Conservation (phyloP, 2,797 vertebrate genomes). For the Arctocebus calabarensis region DNA sequence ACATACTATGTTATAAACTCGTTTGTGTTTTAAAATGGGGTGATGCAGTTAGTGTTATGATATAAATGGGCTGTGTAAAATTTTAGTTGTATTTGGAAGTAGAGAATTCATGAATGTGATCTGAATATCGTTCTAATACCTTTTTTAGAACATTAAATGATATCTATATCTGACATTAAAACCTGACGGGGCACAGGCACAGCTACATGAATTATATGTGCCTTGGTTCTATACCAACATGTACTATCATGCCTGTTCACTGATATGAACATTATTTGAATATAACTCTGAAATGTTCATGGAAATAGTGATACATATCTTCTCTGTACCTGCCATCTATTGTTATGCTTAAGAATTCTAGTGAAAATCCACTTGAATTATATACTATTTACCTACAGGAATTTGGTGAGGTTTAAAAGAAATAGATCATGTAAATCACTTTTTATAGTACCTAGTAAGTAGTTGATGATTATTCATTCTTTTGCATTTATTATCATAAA, state of each 20-base stretch:
- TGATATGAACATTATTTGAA: background rate
- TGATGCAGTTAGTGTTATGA: background rate
- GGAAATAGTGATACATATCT: background rate
- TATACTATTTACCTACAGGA: background rate
- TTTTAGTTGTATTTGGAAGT: conserved; percentile 11
- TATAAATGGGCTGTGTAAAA: background rate
- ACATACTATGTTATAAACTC: background rate
- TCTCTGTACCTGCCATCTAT: background rate
- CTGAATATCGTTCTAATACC: background rate
- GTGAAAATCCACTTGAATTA: background rate
- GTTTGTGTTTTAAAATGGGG: background rate
- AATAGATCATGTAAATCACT: background rate
- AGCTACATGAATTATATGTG: background rate
- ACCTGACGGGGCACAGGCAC: background rate
- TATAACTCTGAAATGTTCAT: background rate
- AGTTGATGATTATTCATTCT: background rate
- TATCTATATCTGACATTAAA: background rate
- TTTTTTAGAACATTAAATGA: background rate
- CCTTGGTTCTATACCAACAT: background rate
- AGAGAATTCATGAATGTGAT: background rate
- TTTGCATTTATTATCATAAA: background rate
- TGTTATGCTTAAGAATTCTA: background rate
- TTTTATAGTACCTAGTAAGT: background rate
- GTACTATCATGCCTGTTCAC: background rate
- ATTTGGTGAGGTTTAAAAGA: background rate